These are phyloP conservation scores for Chelmon rostratus DNA, from an alignment of 2,797 vertebrate species.

Conservation along the genomic window DNA sequence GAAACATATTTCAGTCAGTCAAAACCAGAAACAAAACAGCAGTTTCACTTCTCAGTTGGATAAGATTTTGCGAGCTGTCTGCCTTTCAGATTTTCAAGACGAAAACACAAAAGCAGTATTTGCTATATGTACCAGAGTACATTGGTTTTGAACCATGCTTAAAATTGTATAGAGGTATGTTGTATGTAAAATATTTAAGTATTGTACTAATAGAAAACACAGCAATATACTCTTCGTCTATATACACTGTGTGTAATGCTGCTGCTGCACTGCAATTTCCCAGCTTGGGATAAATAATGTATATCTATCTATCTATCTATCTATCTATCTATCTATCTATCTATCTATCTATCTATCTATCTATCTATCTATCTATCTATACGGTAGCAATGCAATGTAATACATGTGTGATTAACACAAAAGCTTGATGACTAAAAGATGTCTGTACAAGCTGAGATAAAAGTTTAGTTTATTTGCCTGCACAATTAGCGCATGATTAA, in stretches of 20 bases:
- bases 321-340: no score
- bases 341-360: no score
- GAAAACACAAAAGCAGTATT: neutral
- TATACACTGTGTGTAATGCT: no score
- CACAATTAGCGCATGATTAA: neutral
- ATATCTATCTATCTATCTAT: no score
- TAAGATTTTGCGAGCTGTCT: constrained; percentile 14
- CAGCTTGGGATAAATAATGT: no score
- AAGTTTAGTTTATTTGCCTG: neutral
- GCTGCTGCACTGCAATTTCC: no score
- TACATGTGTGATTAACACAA: neutral
- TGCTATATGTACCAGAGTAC: neutral
- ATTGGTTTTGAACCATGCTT: neutral
- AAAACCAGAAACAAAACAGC: constrained; percentile 43
- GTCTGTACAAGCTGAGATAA: neutral
- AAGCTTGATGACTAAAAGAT: neutral
- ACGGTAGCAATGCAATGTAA: no score
- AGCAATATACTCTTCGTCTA: neutral
- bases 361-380: no score
- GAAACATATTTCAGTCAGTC: constrained; percentile 16
- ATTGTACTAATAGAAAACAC: neutral
- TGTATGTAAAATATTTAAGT: neutral
- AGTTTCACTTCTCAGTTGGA: constrained; percentile 46
- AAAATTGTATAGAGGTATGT: no score
- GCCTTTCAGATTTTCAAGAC: constrained; percentile 13